Base-by-base conservation (phyloP, 2,797 vertebrate species). In the Odontamblyopus rebecca region DNA sequence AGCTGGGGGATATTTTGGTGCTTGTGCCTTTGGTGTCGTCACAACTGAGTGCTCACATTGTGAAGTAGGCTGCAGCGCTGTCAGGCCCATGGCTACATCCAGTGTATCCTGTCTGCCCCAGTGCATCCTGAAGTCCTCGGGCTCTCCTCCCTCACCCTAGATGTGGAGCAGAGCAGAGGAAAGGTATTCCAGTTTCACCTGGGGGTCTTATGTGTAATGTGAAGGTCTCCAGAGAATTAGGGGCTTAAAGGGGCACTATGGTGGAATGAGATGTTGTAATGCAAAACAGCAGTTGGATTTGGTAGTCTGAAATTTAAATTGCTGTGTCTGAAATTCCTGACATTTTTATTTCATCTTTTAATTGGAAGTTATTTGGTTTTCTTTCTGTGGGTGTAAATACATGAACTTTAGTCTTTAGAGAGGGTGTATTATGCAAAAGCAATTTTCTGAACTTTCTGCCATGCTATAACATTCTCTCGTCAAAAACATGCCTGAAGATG, bases 171-270 rank as follows among this genome's bases (percentile, higher is more conserved):
- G 41, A 23, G 35, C 18, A 85, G 79, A 88, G 79, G 64, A 82
- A 87, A 89, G 82, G 73, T 82, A 79, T 84, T 80, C 86, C 84
- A 78, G 69, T 72, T 80, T 80, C 78, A 64, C 73, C 76, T 73
- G 13, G 29, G 57, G 70, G 69, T 44, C 66, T 78, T 72, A 69
- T 44, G 30, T 81, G 75, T 76, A 83, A 85, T 56, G 60, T 84
- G 71, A 66, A 71, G 57, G 81, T 86, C 81, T 57, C 68, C 79
- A 81, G 89, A 85, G 72, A 59, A 19, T 73, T 57, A 79, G 73
- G 76, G 80, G 75, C 85, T 89, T 86, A 30, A 44, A 12, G 61
- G 18, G 61, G 12, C 61, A 44, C 4, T 15, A 26, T n/a, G 5
- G 19, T 18, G 12, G 5, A 30, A 61, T 29, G 15, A 29, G 30